Evolutionary conservation across 2,888 invertebrate species (phyloP).

Genomic region (Hoplodrina ambigua): DNA sequence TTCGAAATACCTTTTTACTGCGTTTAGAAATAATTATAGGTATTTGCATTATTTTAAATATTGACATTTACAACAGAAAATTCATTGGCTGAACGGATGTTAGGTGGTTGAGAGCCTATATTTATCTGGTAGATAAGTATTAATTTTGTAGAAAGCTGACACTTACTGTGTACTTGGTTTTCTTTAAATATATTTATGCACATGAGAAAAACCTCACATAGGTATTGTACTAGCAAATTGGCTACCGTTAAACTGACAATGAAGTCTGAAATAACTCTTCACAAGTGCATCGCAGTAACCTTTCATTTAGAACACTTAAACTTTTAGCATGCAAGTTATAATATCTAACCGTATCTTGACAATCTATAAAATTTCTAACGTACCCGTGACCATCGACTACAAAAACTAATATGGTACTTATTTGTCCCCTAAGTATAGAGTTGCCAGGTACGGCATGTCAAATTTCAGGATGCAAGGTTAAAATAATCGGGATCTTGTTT

Average conservation of each 20-base stretch:
- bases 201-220: not conserved
- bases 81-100: not conserved
- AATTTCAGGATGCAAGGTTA: no score
- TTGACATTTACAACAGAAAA: not conserved
- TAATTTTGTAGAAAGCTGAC: not conserved
- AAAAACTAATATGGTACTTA: slow-evolving; percentile 21
- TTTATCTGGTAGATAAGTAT: not conserved
- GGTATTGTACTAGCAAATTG: no score
- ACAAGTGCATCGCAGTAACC: not conserved
- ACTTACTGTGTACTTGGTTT: not conserved
- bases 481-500: no score
- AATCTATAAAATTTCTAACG: not conserved
- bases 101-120: slow-evolving; percentile 1
- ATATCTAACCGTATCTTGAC: slow-evolving; percentile 8
- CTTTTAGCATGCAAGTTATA: not conserved
- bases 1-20: not conserved
- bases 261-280: not conserved
- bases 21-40: not conserved
- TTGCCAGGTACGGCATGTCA: no score
- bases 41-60: not conserved
- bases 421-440: slow-evolving; percentile 1
- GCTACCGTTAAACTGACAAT: slow-evolving; percentile 4
- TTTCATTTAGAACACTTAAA: slow-evolving; percentile 7
- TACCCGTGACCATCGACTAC: not conserved
- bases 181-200: not conserved